Conservation (phyloP, 2,113 vertebrate genomes). For the Australoheros scitulus region DNA sequence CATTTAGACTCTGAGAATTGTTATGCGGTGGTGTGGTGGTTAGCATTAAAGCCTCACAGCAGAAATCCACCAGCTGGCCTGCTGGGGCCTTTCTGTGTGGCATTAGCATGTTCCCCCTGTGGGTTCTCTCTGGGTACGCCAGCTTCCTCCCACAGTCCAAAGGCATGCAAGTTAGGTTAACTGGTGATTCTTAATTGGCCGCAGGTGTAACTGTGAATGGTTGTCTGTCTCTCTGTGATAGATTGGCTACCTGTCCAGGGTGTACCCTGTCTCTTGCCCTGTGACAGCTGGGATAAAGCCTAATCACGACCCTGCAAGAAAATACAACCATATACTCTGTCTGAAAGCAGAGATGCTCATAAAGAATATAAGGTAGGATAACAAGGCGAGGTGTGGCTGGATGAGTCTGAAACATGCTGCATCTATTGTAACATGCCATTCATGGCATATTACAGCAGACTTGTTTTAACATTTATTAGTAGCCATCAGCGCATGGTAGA, state of each 20-base stretch:
- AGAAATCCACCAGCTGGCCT: neutral
- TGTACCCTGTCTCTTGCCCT: neutral
- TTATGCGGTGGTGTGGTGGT: neutral
- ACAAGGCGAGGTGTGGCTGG: neutral
- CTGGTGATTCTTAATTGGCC: neutral
- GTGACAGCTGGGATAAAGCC: neutral
- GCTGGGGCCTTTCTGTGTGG: neutral
- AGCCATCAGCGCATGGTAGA: neutral
- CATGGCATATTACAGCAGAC: neutral
- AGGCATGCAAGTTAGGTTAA: neutral
- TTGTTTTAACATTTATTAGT: neutral
- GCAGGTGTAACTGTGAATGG: neutral
- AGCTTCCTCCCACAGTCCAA: neutral
- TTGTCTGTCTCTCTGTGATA: neutral
- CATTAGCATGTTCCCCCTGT: neutral
- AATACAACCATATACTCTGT: neutral
- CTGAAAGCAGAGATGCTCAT: neutral
- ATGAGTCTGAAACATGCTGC: neutral
- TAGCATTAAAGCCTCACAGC: neutral
- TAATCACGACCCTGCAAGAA: neutral
- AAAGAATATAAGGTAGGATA: neutral
- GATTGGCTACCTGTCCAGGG: neutral
- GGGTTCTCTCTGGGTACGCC: neutral
- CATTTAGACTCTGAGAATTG: neutral
- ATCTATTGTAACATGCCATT: neutral